phyloP scores from a whole-genome alignment of 2,113 vertebrate genomes.

The Mastomys coucha region DNA sequence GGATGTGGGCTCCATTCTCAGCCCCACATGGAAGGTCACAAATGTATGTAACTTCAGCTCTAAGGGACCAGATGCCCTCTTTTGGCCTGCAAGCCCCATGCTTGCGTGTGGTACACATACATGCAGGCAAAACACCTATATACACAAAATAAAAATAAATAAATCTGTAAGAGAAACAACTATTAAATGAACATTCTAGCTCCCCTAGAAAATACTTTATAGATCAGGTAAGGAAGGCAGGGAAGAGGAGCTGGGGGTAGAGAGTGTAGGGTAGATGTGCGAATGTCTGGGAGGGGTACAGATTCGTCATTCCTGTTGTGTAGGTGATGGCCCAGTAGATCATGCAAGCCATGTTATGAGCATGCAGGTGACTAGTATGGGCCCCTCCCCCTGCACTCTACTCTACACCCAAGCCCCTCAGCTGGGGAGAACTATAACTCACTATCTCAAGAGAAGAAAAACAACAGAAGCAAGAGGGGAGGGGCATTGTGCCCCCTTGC shows the following conservation, averaged over 20 bases:
- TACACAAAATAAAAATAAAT: background rate
- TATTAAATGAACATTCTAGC: background rate
- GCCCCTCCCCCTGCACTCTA: fast-evolving
- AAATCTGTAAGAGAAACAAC: background rate
- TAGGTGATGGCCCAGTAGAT: background rate
- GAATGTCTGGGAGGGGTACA: background rate
- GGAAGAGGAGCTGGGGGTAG: background rate
- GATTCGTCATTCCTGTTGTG: background rate
- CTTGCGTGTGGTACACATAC: background rate
- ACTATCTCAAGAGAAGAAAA: background rate
- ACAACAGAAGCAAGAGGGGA: background rate
- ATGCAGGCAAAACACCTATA: background rate
- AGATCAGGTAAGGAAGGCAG: background rate
- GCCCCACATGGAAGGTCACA: background rate
- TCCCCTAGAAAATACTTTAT: background rate
- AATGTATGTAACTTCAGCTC: background rate
- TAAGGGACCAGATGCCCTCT: background rate
- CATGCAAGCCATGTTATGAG: background rate
- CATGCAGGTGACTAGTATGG: background rate
- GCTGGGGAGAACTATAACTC: background rate
- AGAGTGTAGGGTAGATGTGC: background rate
- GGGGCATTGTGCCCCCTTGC: fast-evolving
- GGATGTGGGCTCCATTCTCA: background rate
- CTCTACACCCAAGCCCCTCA: background rate
- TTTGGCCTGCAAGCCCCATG: background rate